phyloP scores from a whole-genome alignment of 1,140 invertebrate genomes.

The Drosophila pallidifrons region DNA sequence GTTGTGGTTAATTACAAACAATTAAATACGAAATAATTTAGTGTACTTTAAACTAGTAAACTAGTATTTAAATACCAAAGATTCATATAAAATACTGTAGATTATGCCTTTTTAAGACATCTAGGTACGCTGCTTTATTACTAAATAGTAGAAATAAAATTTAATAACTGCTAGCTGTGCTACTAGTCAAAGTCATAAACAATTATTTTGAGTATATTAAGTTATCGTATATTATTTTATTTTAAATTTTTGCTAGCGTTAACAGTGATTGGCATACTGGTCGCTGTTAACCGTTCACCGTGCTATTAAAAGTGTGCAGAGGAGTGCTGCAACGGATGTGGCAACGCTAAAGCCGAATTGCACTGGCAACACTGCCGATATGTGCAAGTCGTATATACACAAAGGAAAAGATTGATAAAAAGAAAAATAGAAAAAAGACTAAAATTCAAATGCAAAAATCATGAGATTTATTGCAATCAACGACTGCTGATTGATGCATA shows the following conservation, averaged over 20 bases:
- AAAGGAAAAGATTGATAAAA: conserved; percentile 67
- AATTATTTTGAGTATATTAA: no score
- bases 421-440: no score
- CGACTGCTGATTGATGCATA: conserved; percentile 67
- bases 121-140: not conserved
- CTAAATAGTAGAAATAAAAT: not conserved
- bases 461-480: conserved; percentile 63
- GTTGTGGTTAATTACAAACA: not conserved
- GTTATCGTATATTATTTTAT: not conserved
- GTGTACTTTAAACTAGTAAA: no score
- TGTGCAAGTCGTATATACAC: conserved; percentile 70
- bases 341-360: conserved; percentile 36
- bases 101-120: no score
- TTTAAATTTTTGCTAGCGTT: not conserved
- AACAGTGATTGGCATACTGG: conserved; percentile 4
- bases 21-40: conserved; percentile 2
- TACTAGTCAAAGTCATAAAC: not conserved
- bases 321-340: conserved; percentile 5
- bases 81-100: no score
- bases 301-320: conserved; percentile 21
- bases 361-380: conserved; percentile 55
- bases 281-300: no score
- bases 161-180: not conserved
- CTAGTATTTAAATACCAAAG: no score
- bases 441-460: conserved; percentile 43